phyloP scores from a whole-genome alignment of 2,888 invertebrate genomes.

The Drosophila pseudotakahashii region DNA sequence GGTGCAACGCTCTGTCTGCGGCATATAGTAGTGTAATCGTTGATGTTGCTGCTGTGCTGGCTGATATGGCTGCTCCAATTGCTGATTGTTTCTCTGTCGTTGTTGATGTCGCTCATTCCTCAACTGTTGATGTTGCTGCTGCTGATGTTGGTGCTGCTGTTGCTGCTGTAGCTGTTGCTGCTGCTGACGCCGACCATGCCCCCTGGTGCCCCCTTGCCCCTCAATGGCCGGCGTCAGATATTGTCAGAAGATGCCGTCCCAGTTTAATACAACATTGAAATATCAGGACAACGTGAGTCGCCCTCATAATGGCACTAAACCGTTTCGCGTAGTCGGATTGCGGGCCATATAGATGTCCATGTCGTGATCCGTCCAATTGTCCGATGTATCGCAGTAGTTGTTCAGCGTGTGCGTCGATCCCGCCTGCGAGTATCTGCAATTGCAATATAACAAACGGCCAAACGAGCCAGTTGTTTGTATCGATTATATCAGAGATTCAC shows the following conservation, averaged over 20 bases:
- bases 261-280: conserved; percentile 85
- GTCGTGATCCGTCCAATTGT: conserved; percentile 97
- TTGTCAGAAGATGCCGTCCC: conserved; percentile 84
- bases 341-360: conserved; percentile 98
- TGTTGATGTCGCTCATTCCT: conserved; percentile 54
- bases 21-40: conserved; percentile 58
- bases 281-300: conserved; percentile 84
- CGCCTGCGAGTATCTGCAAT: conserved; percentile 87
- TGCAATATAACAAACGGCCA: too few species aligned
- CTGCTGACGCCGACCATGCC: conserved; percentile 63
- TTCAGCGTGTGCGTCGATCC: conserved; percentile 93
- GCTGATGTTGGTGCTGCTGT: conserved; percentile 54
- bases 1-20: conserved; percentile 77
- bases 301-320: conserved; percentile 91
- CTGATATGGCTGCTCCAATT: conserved; percentile 68
- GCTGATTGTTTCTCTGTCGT: conserved; percentile 69
- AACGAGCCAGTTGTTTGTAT: background rate
- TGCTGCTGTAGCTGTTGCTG: conserved; percentile 38
- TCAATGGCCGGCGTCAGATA: conserved; percentile 79
- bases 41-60: conserved; percentile 64
- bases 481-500: conserved; percentile 28
- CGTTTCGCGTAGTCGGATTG: conserved; percentile 94
- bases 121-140: conserved; percentile 30
- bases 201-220: conserved; percentile 16
- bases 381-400: conserved; percentile 94